Conservation (phyloP, 2,888 invertebrate genomes). For the Drosophila ustulata region DNA sequence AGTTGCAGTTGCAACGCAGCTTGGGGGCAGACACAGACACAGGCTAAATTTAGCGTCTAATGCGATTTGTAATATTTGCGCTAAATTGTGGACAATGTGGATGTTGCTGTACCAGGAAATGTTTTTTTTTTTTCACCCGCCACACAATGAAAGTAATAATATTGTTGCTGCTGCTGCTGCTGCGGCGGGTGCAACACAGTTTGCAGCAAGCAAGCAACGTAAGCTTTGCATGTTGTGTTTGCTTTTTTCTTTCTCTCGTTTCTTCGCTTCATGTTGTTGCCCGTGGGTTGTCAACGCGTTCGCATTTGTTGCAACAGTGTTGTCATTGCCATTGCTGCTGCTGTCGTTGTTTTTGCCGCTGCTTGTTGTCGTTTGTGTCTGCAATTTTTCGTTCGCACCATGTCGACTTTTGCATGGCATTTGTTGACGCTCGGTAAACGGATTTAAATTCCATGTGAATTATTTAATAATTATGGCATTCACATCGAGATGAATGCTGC, state of each 20-base stretch:
- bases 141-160: conserved; percentile 56
- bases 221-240: conserved; percentile 57
- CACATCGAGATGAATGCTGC: conserved; percentile 4
- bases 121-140: conserved; percentile 43
- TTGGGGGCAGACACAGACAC: conserved; percentile 28
- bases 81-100: conserved; percentile 68
- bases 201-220: conserved; percentile 10
- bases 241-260: conserved; percentile 35
- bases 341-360: conserved; percentile 18
- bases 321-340: conserved; percentile 37
- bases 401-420: conserved; percentile 30
- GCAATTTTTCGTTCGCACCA: conserved; percentile 34
- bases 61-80: conserved; percentile 77
- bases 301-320: conserved; percentile 30
- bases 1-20: conserved; percentile 29
- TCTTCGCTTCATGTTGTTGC: conserved; percentile 51
- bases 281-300: conserved; percentile 66
- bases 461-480: conserved; percentile 22
- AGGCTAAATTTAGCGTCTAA: conserved; percentile 76
- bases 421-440: conserved; percentile 24
- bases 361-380: conserved; percentile 28
- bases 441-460: conserved; percentile 51
- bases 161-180: conserved; percentile 58
- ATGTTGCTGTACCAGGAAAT: conserved; percentile 64
- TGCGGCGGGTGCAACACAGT: conserved; percentile 50